Evolutionary conservation across 2,888 invertebrate species (phyloP), one percentile per base, ranked within the genome.

Genomic region (Eustalomyia histrio): DNA sequence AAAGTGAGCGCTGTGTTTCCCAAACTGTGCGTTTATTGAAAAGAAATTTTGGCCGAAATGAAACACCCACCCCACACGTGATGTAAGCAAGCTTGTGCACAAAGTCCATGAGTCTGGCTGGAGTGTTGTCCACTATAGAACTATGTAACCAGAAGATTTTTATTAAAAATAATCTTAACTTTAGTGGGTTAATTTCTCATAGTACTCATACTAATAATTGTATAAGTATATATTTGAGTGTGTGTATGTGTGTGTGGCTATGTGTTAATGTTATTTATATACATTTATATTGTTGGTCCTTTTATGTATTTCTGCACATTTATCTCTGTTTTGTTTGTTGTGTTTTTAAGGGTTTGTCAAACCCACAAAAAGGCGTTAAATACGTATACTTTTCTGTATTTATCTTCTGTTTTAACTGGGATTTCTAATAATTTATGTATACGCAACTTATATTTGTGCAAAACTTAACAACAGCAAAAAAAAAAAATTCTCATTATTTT

Each of bases 361-460:
- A 73, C 43, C 55, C 12, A 17, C 76, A 73, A 71, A 80, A 74
- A 71, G 75, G 75, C 74, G 68, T 76, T 76, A 73, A 73, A 76
- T 64, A 24, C 2, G 24, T 24, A 24, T 24, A 64, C 73, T 64
- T 76, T 52, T 64, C 33, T 33, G 52, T 72, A 58, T 73, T 63
- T 47, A 69, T 72, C 67, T 76, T 16, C 53, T 53, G 63, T 68
- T 69, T 74, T 73, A 72, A 53, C 73, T 74, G 60, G 74, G 78
- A 78, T 67, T 81, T 74, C 58, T 55, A 17, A 81, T 78, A 78
- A 78, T 81, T 81, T 81, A 78, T 81, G 76, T 81, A 65, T 55
- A 81, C 73, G 65, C 69, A 80, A 73, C 74, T 76, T 76, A 55
- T 43, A 18, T 52, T 63, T 52, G 14, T 43, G n/a, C 43, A 17